Evolutionary conservation across 2,888 invertebrate species (phyloP).

Genomic region (Parnassius orleans): DNA sequence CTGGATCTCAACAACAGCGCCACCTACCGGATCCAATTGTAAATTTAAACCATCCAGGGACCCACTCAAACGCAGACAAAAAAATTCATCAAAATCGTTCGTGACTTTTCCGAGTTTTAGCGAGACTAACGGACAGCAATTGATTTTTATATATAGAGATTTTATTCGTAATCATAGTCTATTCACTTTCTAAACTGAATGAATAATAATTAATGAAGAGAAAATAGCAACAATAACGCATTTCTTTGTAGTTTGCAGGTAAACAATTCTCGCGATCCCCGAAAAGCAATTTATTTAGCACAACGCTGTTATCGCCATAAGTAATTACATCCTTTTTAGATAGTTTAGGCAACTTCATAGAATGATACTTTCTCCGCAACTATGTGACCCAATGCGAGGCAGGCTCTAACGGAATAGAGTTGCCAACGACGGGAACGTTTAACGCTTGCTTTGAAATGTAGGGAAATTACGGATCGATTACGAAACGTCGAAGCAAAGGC

Average conservation of each 20-base stretch:
- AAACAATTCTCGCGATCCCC: conserved; percentile 15
- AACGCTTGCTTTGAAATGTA: conserved; percentile 13
- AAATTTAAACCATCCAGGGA: no score
- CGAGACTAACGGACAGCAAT: no score
- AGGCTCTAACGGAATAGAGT: conserved; percentile 20
- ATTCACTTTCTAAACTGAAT: no score
- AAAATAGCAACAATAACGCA: conserved; percentile 1
- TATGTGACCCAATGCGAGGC: conserved; percentile 22
- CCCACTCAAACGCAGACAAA: no score
- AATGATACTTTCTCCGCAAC: conserved; percentile 26
- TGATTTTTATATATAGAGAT: neutral
- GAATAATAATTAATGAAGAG: neutral
- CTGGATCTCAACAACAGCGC: no score
- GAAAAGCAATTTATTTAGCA: conserved; percentile 26
- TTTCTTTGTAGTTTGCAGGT: neutral
- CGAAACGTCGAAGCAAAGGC: neutral
- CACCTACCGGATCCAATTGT: no score
- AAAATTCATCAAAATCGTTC: no score
- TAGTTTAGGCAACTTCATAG: conserved; percentile 24
- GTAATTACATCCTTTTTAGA: conserved; percentile 27
- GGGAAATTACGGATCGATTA: conserved; percentile 8
- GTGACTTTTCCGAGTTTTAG: no score
- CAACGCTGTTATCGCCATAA: conserved; percentile 22
- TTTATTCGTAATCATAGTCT: neutral
- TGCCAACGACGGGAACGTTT: neutral